A percentile compares a stretch with the other conserved stretches of the same genome.
phyloP scores from a whole-genome alignment of 2,888 invertebrate species.

The Eudasyphora cyanicolor region DNA sequence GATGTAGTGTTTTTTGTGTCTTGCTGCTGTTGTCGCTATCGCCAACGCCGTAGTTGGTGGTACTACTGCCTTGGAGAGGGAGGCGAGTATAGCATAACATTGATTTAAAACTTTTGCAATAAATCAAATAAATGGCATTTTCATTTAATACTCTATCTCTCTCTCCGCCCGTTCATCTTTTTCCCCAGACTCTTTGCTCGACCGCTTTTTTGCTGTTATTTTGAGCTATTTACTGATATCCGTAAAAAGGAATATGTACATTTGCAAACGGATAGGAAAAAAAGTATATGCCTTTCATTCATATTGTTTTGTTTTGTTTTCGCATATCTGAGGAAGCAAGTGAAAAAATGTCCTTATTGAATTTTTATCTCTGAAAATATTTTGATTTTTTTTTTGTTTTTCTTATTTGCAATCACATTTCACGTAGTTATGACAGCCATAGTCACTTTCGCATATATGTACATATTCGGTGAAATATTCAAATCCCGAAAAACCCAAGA shows the following conservation, averaged over 20 bases:
- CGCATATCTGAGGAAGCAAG: neutral
- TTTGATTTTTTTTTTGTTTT: neutral
- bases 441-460: too few relatives aligned
- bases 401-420: neutral
- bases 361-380: neutral
- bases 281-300: constrained; percentile 18
- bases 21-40: constrained; percentile 22
- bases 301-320: neutral
- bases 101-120: constrained; percentile 64
- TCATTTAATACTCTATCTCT: constrained; percentile 59
- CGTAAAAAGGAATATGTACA: too few relatives aligned
- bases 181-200: neutral
- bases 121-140: constrained; percentile 64
- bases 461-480: neutral
- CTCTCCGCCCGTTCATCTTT: neutral
- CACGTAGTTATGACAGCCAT: neutral
- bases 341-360: constrained; percentile 23
- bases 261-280: neutral
- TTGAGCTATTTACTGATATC: neutral
- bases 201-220: neutral
- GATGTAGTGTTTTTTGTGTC: constrained; percentile 14
- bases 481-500: neutral
- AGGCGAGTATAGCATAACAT: constrained; percentile 44
- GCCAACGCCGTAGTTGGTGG: neutral
- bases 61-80: constrained; percentile 24